Conservation (phyloP, 1,140 invertebrate species). For the Sminthurinus signatus region DNA sequence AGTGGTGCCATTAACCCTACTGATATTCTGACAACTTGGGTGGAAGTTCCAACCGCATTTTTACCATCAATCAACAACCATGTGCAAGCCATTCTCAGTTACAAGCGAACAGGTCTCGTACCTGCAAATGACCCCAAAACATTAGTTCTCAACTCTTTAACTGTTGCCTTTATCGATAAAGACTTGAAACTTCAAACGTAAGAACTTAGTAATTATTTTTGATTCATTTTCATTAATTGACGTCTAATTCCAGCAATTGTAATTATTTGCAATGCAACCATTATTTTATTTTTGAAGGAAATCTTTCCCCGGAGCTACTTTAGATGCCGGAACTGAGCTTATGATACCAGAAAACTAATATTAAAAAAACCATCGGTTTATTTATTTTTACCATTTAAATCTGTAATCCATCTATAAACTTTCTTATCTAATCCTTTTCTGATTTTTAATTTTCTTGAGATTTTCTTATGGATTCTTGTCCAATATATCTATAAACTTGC, state of each 20-base stretch:
- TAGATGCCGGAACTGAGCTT: constrained; percentile 6
- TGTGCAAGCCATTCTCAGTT: background rate
- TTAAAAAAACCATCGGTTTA: too few relatives aligned
- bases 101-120: background rate
- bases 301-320: background rate
- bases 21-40: background rate
- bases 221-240: background rate
- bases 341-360: background rate
- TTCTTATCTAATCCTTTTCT: too few relatives aligned
- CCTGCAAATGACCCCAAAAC: constrained; percentile 2
- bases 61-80: background rate
- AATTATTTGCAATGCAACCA: too few relatives aligned
- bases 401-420: too few relatives aligned
- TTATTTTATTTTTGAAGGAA: background rate
- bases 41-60: constrained; percentile 15
- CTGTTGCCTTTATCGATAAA: background rate
- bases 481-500: too few relatives aligned
- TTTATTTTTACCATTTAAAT: too few relatives aligned
- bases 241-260: background rate
- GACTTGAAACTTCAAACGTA: constrained; percentile 1
- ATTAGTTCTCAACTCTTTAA: background rate
- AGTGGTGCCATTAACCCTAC: background rate
- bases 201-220: background rate
- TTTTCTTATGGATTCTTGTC: too few relatives aligned
- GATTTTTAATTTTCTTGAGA: too few relatives aligned